A percentile compares a stretch with the other conserved stretches of the same genome.
Evolutionary conservation across 2,888 invertebrate genomes (phyloP).

Genomic region (Pogonocherus hispidulus): DNA sequence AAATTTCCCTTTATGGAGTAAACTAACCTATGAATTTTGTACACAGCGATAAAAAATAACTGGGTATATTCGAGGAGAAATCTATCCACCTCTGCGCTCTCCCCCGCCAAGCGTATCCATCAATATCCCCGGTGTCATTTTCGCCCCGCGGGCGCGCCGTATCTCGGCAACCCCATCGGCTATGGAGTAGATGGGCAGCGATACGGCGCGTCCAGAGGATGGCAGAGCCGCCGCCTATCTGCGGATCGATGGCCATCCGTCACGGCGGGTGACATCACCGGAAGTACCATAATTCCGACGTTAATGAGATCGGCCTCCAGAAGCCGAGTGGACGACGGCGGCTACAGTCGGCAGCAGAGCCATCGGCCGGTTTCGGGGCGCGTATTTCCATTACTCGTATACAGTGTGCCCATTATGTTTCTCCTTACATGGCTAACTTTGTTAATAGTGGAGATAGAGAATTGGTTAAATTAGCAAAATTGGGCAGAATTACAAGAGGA

Average conservation of each 20-base stretch:
- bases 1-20: too few relatives aligned
- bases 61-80: too few relatives aligned
- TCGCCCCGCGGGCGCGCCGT: conserved; percentile 10
- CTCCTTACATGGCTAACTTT: too few relatives aligned
- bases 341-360: neutral
- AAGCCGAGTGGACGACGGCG: conserved; percentile 28
- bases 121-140: conserved; percentile 29
- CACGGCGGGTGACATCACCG: conserved; percentile 40
- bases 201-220: conserved; percentile 10
- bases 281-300: conserved; percentile 41
- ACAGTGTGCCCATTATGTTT: neutral
- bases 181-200: neutral
- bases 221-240: conserved; percentile 8
- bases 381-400: neutral
- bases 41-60: too few relatives aligned
- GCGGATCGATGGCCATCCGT: conserved; percentile 39
- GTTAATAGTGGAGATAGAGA: too few relatives aligned
- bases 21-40: too few relatives aligned
- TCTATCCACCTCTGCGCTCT: too few relatives aligned
- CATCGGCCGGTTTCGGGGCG: neutral
- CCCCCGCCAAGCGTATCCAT: conserved; percentile 13
- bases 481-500: too few relatives aligned
- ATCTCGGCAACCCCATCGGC: neutral
- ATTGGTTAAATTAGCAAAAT: too few relatives aligned
- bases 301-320: conserved; percentile 40